These are phyloP conservation scores for Pelosia muscerda DNA, from an alignment of 2,888 invertebrate genomes.

Conservation along the genomic window DNA sequence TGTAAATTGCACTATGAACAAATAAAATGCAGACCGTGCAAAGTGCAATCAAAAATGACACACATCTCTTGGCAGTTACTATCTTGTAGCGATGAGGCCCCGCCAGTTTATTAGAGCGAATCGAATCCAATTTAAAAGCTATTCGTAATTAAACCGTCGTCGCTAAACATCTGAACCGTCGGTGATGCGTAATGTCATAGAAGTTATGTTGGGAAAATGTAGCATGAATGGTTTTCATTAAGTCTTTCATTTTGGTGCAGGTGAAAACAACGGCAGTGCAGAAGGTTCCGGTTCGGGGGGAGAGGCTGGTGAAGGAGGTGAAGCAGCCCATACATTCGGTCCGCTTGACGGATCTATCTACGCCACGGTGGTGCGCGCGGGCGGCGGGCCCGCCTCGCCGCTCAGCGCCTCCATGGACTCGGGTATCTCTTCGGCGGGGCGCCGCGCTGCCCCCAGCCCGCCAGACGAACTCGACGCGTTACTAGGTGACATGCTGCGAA, in stretches of 20 bases:
- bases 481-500: slow-evolving; percentile 94
- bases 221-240: slow-evolving; percentile 11
- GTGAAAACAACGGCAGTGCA: slow-evolving; percentile 87
- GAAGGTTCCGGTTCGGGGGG: slow-evolving; percentile 81
- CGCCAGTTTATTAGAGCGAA: slow-evolving; percentile 69
- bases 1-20: slow-evolving; percentile 32
- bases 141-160: slow-evolving; percentile 70
- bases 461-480: slow-evolving; percentile 93
- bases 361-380: slow-evolving; percentile 89
- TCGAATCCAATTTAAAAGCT: slow-evolving; percentile 76
- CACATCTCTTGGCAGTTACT: slow-evolving; percentile 43
- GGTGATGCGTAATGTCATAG: slow-evolving; percentile 27
- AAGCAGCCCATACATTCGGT: slow-evolving; percentile 91
- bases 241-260: slow-evolving; percentile 64
- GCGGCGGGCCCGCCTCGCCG: slow-evolving; percentile 88
- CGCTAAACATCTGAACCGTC: slow-evolving; percentile 58
- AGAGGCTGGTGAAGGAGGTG: slow-evolving; percentile 78
- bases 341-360: slow-evolving; percentile 97
- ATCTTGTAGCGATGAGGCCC: slow-evolving; percentile 52
- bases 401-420: slow-evolving; percentile 96
- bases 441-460: slow-evolving; percentile 85
- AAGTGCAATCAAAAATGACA: slow-evolving; percentile 59
- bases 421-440: slow-evolving; percentile 93
- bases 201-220: slow-evolving; percentile 16
- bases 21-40: slow-evolving; percentile 49